Percentiles rank a stretch among this genome's conserved stretches.
Conservation (phyloP, 2,888 invertebrate species). For the Drosophila paramelanica region DNA sequence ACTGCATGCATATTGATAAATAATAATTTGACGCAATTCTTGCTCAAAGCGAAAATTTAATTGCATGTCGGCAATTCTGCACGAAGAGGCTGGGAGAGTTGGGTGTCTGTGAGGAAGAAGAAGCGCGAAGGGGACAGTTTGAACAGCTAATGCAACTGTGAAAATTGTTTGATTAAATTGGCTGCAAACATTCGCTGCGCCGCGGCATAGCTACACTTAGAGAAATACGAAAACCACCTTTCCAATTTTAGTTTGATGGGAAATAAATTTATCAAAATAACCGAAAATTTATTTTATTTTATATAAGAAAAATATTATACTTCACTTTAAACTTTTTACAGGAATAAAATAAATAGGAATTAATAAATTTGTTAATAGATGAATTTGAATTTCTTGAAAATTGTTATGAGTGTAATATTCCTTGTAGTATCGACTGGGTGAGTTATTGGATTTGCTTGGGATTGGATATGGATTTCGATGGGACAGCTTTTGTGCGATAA, state of each 20-base stretch:
- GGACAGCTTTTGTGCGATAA: constrained; percentile 5
- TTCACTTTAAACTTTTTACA: too few relatives aligned
- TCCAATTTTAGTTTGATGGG: too few relatives aligned
- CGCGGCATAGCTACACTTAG: constrained; percentile 18
- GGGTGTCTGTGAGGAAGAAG: not conserved
- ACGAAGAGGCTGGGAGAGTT: not conserved
- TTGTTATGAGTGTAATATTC: not conserved
- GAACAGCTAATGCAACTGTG: constrained; percentile 43
- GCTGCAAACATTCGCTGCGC: constrained; percentile 46
- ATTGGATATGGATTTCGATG: not conserved
- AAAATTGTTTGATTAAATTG: constrained; percentile 66
- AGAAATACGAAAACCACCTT: not conserved
- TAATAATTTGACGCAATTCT: constrained; percentile 52
- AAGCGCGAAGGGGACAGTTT: not conserved
- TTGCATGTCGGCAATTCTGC: constrained; percentile 38
- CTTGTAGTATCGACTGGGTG: too few relatives aligned
- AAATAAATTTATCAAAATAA: too few relatives aligned
- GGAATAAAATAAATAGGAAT: too few relatives aligned
- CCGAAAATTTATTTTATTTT: too few relatives aligned
- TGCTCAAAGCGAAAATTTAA: constrained; percentile 57
- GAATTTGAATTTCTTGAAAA: too few relatives aligned
- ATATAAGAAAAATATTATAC: too few relatives aligned
- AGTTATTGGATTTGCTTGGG: not conserved
- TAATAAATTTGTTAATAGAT: too few relatives aligned
- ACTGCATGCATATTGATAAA: constrained; percentile 55